These are phyloP conservation scores for Ormyrus rosae DNA, from an alignment of 2,888 invertebrate genomes.

Conservation along the genomic window DNA sequence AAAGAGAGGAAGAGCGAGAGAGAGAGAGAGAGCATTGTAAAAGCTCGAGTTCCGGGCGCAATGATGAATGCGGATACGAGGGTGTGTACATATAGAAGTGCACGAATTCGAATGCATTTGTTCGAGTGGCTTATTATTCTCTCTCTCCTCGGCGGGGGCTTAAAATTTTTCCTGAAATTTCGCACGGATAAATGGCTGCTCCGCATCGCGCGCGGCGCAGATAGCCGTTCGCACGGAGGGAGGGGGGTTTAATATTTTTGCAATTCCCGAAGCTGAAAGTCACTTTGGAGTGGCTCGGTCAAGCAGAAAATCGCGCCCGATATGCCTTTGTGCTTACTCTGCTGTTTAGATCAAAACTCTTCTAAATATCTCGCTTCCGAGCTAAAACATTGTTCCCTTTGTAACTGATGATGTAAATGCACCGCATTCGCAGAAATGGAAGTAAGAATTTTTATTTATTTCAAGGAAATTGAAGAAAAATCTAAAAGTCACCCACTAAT, in stretches of 20 bases:
- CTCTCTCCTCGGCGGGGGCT: constrained; percentile 8
- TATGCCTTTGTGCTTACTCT: too few species aligned
- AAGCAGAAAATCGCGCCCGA: not conserved
- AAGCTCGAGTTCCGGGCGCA: constrained; percentile 53
- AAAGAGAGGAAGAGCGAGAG: constrained; percentile 12
- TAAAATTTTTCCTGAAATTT: constrained; percentile 47
- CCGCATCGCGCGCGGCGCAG: not conserved
- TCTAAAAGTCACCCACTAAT: too few species aligned
- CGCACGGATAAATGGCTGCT: constrained; percentile 39
- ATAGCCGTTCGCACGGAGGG: constrained; percentile 3
- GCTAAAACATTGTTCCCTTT: too few species aligned
- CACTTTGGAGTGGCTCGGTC: not conserved
- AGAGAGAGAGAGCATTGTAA: constrained; percentile 39
- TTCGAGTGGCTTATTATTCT: constrained; percentile 52
- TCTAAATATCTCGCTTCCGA: too few species aligned
- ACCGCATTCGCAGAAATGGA: too few species aligned
- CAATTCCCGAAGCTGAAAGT: not conserved
- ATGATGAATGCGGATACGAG: constrained; percentile 41
- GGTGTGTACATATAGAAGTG: constrained; percentile 23
- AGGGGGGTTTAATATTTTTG: constrained; percentile 19
- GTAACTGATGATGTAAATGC: too few species aligned
- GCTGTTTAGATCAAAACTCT: too few species aligned
- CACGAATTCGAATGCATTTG: constrained; percentile 50
- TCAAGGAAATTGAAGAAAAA: too few species aligned
- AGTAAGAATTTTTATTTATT: too few species aligned